These are phyloP conservation scores for Coelinius sp. DNA, from an alignment of 2,888 invertebrate genomes.

Conservation along the genomic window DNA sequence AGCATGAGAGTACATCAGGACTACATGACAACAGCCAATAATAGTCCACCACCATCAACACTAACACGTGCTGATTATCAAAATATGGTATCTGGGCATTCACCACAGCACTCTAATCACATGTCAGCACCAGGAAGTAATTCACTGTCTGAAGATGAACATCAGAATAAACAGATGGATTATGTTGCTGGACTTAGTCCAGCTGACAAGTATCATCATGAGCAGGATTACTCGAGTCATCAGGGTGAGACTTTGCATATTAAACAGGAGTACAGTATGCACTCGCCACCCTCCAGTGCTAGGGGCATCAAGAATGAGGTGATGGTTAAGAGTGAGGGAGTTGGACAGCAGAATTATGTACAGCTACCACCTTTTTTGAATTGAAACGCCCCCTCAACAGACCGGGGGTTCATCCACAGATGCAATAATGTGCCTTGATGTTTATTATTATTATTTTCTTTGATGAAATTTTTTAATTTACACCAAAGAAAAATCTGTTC, in stretches of 20 bases:
- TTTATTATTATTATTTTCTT: background rate
- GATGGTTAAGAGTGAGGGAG: conserved; percentile 75
- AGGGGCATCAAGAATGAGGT: conserved; percentile 70
- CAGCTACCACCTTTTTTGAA: conserved; percentile 85
- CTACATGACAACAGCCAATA: conserved; percentile 77
- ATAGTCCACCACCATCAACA: conserved; percentile 77
- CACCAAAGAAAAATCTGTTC: too few relatives aligned
- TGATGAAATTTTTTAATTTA: too few relatives aligned
- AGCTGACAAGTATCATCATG: conserved; percentile 73
- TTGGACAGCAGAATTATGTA: conserved; percentile 76
- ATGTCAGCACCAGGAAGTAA: conserved; percentile 47
- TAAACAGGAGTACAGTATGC: conserved; percentile 65
- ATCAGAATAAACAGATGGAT: conserved; percentile 60
- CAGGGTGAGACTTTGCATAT: conserved; percentile 55
- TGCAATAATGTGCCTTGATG: conserved; percentile 25
- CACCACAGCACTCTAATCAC: conserved; percentile 62
- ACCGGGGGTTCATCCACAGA: conserved; percentile 47
- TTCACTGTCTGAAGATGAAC: conserved; percentile 66
- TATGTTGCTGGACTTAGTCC: conserved; percentile 68
- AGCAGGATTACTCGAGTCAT: conserved; percentile 75
- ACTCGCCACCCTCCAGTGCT: conserved; percentile 58
- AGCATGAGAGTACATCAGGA: conserved; percentile 77
- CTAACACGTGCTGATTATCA: conserved; percentile 69
- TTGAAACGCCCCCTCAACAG: conserved; percentile 70
- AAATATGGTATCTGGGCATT: conserved; percentile 65